Percentiles rank a stretch among this genome's conserved stretches.
phyloP scores from a whole-genome alignment of 2,888 invertebrate species.

The Mantis religiosa region DNA sequence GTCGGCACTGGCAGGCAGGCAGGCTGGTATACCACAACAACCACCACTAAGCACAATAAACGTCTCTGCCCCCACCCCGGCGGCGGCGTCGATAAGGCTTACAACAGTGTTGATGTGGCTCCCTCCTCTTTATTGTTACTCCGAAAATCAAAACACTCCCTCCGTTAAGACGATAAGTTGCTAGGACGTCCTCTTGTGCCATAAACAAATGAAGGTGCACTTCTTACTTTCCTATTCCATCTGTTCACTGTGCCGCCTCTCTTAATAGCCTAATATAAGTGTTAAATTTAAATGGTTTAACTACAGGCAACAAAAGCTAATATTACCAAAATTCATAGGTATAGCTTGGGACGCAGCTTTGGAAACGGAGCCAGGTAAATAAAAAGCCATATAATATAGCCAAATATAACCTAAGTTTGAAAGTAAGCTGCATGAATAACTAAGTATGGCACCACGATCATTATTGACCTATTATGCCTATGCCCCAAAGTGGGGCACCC shows the following conservation, averaged over 20 bases:
- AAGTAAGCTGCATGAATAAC: too few species aligned
- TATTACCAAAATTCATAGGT: too few species aligned
- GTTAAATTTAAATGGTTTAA: too few species aligned
- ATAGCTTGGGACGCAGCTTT: too few species aligned
- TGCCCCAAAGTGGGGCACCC: too few species aligned
- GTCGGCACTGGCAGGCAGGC: slow-evolving; percentile 1
- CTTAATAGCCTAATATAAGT: too few species aligned
- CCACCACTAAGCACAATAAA: slow-evolving; percentile 9
- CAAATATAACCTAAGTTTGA: too few species aligned
- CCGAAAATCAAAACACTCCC: neutral
- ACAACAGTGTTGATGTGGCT: neutral
- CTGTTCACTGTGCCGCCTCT: neutral
- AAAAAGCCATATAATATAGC: too few species aligned
- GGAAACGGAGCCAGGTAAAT: too few species aligned
- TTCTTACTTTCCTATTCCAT: neutral
- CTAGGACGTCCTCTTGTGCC: neutral
- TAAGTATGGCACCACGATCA: too few species aligned
- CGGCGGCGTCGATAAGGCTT: neutral
- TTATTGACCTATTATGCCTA: too few species aligned
- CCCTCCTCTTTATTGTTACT: neutral
- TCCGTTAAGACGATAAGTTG: neutral
- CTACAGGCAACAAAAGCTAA: too few species aligned
- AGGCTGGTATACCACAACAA: neutral
- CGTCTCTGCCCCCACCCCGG: neutral
- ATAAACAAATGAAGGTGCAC: neutral